Conservation (phyloP, 64 coral and sea anemone species). For the Trachythela sp. region DNA sequence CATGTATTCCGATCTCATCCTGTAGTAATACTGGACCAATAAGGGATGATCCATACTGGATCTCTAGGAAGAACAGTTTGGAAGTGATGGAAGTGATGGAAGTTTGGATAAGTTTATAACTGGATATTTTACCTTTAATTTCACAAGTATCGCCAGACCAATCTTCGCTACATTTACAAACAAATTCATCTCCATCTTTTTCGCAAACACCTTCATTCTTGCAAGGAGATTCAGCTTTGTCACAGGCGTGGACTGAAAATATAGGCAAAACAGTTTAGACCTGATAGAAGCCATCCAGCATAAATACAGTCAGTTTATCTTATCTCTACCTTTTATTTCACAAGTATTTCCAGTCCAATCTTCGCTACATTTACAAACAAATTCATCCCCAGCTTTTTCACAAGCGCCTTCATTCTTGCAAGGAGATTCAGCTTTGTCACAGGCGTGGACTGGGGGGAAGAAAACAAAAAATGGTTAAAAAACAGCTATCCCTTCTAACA, state of each 20-base stretch:
- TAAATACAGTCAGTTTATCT: too few relatives aligned
- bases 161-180: not conserved
- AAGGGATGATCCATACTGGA: too few relatives aligned
- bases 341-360: not conserved
- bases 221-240: not conserved
- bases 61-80: too few relatives aligned
- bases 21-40: too few relatives aligned
- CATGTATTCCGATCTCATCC: too few relatives aligned
- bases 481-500: too few relatives aligned
- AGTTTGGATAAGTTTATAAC: too few relatives aligned
- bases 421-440: not conserved
- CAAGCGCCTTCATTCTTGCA: not conserved
- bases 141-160: not conserved
- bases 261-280: too few relatives aligned
- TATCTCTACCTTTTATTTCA: not conserved
- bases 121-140: not conserved
- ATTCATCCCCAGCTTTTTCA: not conserved
- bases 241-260: not conserved
- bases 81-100: too few relatives aligned
- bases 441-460: too few relatives aligned
- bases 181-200: not conserved
- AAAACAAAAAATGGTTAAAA: too few relatives aligned
- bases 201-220: not conserved
- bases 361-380: not conserved
- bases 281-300: too few relatives aligned